Evolutionary conservation across 2,888 invertebrate species (phyloP).

Genomic region (Microctonus aethiopoides): DNA sequence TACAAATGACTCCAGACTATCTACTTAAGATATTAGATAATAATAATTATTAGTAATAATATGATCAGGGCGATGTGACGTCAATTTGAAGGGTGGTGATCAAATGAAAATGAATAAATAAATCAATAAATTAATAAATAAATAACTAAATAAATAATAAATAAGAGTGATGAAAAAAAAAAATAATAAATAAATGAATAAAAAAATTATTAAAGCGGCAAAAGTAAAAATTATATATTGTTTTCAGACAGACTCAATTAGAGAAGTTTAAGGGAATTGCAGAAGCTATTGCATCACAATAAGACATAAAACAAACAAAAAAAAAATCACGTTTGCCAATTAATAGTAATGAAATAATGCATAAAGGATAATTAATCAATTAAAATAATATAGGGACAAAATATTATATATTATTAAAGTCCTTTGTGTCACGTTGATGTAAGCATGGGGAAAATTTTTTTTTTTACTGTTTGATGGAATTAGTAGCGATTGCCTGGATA

Average conservation of each 20-base stretch:
- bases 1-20: conserved; percentile 53
- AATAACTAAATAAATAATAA: conserved; percentile 40
- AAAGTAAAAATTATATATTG: conserved; percentile 43
- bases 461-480: conserved; percentile 50
- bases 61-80: neutral
- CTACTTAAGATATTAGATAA: conserved; percentile 37
- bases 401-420: conserved; percentile 52
- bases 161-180: conserved; percentile 42
- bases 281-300: conserved; percentile 15
- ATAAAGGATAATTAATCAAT: conserved; percentile 54
- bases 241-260: conserved; percentile 51
- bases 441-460: conserved; percentile 52
- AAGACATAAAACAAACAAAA: conserved; percentile 24
- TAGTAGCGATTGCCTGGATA: conserved; percentile 32
- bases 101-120: neutral
- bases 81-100: neutral
- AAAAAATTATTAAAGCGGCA: conserved; percentile 36
- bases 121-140: conserved; percentile 7
- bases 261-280: conserved; percentile 11
- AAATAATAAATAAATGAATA: conserved; percentile 31
- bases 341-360: conserved; percentile 58
- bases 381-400: conserved; percentile 51
- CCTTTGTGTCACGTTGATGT: conserved; percentile 57
- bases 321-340: conserved; percentile 58
- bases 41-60: conserved; percentile 14